phyloP scores from a whole-genome alignment of 2,113 vertebrate genomes.

The Boulengeromyrus knoepffleri region DNA sequence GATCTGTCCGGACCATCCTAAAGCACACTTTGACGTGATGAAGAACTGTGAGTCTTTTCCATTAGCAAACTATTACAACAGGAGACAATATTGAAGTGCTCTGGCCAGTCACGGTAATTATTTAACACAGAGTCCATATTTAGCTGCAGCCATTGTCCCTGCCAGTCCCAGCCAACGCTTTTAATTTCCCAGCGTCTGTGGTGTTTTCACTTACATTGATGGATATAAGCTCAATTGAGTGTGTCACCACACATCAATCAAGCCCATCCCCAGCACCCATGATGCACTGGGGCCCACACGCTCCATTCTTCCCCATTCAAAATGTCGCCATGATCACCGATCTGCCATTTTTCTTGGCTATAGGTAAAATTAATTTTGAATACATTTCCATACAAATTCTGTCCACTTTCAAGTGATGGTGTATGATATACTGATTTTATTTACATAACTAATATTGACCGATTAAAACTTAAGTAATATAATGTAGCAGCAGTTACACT shows the following conservation, averaged over 20 bases:
- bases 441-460: not conserved
- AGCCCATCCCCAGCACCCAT: slow-evolving; percentile 12
- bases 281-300: slow-evolving; percentile 23
- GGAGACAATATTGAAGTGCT: slow-evolving; percentile 18
- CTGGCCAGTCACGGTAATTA: slow-evolving; percentile 31
- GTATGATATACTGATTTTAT: not conserved
- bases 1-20: not conserved
- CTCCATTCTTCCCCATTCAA: slow-evolving; percentile 10
- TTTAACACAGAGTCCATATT: slow-evolving; percentile 36
- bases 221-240: slow-evolving; percentile 44
- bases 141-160: slow-evolving; percentile 29
- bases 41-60: slow-evolving; percentile 9
- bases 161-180: slow-evolving; percentile 25
- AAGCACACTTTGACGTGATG: not conserved
- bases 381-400: not conserved
- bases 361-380: not conserved
- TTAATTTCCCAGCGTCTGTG: slow-evolving; percentile 38
- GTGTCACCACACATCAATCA: slow-evolving; percentile 48
- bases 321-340: not conserved
- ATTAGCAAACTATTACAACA: slow-evolving; percentile 22
- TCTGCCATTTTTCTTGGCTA: not conserved
- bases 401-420: not conserved
- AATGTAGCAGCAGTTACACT: not conserved
- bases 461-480: not conserved
- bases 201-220: slow-evolving; percentile 35